These are phyloP conservation scores for Chrysomela aeneicollis DNA, from an alignment of 2,888 invertebrate genomes.

Conservation along the genomic window DNA sequence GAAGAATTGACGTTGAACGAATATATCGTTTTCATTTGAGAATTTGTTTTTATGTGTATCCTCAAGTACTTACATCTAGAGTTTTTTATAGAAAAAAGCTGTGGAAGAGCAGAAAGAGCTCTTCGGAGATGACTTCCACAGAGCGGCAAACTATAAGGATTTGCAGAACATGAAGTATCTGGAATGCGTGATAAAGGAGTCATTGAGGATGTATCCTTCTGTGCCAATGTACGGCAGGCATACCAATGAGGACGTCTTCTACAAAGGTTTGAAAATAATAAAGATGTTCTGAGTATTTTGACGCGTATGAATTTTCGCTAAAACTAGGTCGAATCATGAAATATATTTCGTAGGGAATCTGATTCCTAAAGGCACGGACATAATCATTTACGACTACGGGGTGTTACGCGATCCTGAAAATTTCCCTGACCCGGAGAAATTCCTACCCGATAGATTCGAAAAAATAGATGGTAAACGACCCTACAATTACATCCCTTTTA, in stretches of 20 bases:
- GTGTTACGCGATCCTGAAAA: conserved; percentile 35
- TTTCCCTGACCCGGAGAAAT: conserved; percentile 39
- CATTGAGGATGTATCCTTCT: conserved; percentile 51
- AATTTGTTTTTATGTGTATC: too few relatives aligned
- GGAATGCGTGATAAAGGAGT: conserved; percentile 54
- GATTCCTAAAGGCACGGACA: conserved; percentile 57
- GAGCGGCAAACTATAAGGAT: conserved; percentile 47
- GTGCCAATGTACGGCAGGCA: conserved; percentile 49
- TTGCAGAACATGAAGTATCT: conserved; percentile 54
- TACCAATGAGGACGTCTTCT: conserved; percentile 41
- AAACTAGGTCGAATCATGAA: too few relatives aligned
- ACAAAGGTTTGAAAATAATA: conserved; percentile 26
- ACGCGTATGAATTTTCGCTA: not conserved
- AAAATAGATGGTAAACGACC: conserved; percentile 30
- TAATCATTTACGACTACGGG: conserved; percentile 51
- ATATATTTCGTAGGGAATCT: conserved; percentile 34
- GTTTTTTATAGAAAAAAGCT: conserved; percentile 29
- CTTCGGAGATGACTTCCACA: conserved; percentile 47
- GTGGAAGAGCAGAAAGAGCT: conserved; percentile 53
- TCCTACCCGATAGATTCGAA: conserved; percentile 38
- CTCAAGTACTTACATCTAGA: too few relatives aligned
- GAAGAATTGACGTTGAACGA: too few relatives aligned
- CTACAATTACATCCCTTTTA: conserved; percentile 39
- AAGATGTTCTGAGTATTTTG: not conserved
- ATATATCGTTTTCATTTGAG: too few relatives aligned